phyloP scores from a whole-genome alignment of 2,888 invertebrate genomes.

The Sphaerophoria taeniata region DNA sequence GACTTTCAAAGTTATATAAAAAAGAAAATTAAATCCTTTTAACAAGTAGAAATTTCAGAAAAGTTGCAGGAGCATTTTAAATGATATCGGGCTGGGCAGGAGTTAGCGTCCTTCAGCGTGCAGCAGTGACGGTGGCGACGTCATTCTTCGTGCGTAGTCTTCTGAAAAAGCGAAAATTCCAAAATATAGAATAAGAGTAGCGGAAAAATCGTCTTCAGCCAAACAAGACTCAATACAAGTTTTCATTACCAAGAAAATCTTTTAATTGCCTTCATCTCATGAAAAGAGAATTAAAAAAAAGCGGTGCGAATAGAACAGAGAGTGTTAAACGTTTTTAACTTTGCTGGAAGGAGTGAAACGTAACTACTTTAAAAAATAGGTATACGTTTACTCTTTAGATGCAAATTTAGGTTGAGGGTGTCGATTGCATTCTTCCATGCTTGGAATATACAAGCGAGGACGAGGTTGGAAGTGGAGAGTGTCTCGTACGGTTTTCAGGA shows the following conservation, averaged over 20 bases:
- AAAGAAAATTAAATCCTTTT: conserved; percentile 12
- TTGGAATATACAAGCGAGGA: background rate
- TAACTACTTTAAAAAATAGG: background rate
- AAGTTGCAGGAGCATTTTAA: background rate
- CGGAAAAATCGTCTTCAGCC: conserved; percentile 20
- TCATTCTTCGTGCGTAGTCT: background rate
- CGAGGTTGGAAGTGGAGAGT: background rate
- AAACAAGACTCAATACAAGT: conserved; percentile 31
- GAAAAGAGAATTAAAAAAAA: background rate
- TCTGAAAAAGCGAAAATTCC: conserved; percentile 15
- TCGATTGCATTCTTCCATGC: conserved; percentile 7
- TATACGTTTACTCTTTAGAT: background rate
- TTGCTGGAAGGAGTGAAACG: conserved; percentile 6
- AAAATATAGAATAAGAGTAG: background rate
- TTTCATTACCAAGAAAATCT: conserved; percentile 64
- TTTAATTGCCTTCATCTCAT: conserved; percentile 64
- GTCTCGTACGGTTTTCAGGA: conserved; percentile 17
- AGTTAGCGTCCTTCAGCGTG: too few relatives aligned
- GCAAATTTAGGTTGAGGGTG: conserved; percentile 8
- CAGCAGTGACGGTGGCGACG: too few relatives aligned
- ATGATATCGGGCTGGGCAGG: background rate
- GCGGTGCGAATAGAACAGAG: conserved; percentile 15
- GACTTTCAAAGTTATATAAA: background rate
- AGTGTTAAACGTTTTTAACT: conserved; percentile 29
- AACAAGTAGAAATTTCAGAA: conserved; percentile 3